Evolutionary conservation across 2,113 vertebrate genomes (phyloP).

Genomic region (Xenopus laevis): DNA sequence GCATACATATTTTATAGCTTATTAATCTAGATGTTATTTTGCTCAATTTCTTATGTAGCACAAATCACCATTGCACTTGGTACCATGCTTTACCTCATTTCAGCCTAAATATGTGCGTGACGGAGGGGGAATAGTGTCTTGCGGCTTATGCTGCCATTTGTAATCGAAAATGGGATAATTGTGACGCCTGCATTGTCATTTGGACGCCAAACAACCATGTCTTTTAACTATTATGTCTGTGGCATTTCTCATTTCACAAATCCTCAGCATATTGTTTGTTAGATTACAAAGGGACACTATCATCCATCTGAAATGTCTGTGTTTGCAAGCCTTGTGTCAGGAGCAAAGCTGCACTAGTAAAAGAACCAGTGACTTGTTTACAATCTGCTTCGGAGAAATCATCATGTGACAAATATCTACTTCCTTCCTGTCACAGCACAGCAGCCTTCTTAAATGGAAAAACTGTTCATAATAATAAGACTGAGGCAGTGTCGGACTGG

Average conservation of each 20-base stretch:
- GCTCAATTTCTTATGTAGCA: slow-evolving; percentile 74
- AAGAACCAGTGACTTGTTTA: too few relatives aligned
- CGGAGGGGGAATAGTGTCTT: slow-evolving; percentile 67
- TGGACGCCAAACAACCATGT: slow-evolving; percentile 60
- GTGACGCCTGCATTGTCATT: slow-evolving; percentile 64
- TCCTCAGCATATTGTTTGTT: background rate
- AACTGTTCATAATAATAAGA: too few relatives aligned
- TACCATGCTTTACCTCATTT: slow-evolving; percentile 93
- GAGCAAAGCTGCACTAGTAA: too few relatives aligned
- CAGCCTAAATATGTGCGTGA: slow-evolving; percentile 73
- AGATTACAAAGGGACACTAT: background rate
- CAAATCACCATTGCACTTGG: slow-evolving; percentile 90
- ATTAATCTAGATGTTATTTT: slow-evolving; percentile 57
- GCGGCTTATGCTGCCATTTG: slow-evolving; percentile 81
- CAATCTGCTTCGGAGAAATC: too few relatives aligned
- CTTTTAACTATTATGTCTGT: slow-evolving; percentile 16
- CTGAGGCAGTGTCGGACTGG: too few relatives aligned
- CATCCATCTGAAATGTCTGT: background rate
- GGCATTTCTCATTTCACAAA: background rate
- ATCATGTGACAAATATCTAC: too few relatives aligned
- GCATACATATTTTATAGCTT: slow-evolving; percentile 52
- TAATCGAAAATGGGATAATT: slow-evolving; percentile 69
- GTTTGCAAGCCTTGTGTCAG: background rate
- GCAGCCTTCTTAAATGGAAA: too few relatives aligned
- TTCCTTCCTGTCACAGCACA: too few relatives aligned